Base-by-base conservation (phyloP, 2,113 vertebrate species). In the Myrmophylax atrothorax region DNA sequence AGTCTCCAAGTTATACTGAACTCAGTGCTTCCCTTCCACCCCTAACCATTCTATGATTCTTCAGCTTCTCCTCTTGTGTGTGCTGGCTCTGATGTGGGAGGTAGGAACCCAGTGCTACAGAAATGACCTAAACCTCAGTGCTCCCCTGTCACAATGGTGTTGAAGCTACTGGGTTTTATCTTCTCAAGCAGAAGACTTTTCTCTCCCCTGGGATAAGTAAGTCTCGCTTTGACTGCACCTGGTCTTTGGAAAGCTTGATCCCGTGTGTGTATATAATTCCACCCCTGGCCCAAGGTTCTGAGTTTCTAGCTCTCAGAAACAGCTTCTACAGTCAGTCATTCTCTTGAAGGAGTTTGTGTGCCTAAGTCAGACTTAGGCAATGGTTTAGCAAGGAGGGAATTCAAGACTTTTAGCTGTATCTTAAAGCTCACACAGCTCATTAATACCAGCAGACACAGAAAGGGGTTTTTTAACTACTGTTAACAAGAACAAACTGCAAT, bases 261-360 rank as follows among this genome's bases (percentile, higher is more conserved):
- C 7, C 4, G 56, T 18, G 5, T 44, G 12, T 37, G 11, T 29
- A 1, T 42, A 0, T 31, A 19, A 20, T 14, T n/a, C 13, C 23
- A 12, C 15, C 49, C 9, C 6, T 11, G 26, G 23, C 35, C 17
- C 24, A 24, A 79, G 53, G 37, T 18, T 18, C 8, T 22, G 33
- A 8, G 23, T 46, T 76, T 73, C 47, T 46, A 23, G 25, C 12
- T 72, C 47, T 33, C 16, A 85, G 44, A 37, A 50, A 17, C 12
- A n/a, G 49, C 55, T 59, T 14, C 33, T 28, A 2, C 5, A 42
- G 29, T 46, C 31, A 15, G 33, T 23, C 17, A 26, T 15, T 15
- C 4, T 52, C 18, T 29, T 90, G 55, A 33, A 19, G 28, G 25
- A 28, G 23, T 52, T 37, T 60, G 38, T 44, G 15, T 69, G 60